A percentile compares a stretch with the other conserved stretches of the same genome.
phyloP scores from a whole-genome alignment of 2,797 vertebrate species.

The Apogon talboti region DNA sequence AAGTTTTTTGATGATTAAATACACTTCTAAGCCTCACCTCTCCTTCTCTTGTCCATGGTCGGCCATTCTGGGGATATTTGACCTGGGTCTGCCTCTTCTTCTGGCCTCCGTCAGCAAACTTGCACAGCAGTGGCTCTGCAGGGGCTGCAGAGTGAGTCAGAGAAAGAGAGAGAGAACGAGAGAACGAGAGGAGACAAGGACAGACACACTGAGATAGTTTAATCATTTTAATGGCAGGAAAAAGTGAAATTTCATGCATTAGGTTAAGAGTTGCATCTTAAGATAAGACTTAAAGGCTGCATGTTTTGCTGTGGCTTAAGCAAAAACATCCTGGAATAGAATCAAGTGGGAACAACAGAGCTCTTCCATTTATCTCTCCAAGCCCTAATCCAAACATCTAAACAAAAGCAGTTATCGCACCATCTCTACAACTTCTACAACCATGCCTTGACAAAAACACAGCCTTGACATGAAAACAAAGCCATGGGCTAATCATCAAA shows the following conservation, averaged over 20 bases:
- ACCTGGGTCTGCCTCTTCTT: constrained; percentile 99
- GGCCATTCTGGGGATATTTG: constrained; percentile 98
- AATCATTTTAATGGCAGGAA: constrained; percentile 36
- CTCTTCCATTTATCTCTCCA: constrained; percentile 42
- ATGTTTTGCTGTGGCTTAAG: constrained; percentile 27
- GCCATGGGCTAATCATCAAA: constrained; percentile 85
- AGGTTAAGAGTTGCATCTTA: constrained; percentile 38
- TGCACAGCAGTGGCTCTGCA: constrained; percentile 97
- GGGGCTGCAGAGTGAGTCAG: constrained; percentile 86
- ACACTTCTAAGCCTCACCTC: constrained; percentile 87
- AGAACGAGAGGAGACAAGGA: constrained; percentile 35
- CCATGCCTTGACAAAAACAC: constrained; percentile 48
- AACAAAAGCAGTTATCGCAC: constrained; percentile 65
- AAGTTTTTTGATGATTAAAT: constrained; percentile 32
- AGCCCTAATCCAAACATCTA: constrained; percentile 56
- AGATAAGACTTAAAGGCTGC: constrained; percentile 38
- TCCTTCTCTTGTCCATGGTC: constrained; percentile 97
- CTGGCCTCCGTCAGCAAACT: constrained; percentile 98
- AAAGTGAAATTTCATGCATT: constrained; percentile 42
- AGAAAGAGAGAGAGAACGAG: constrained; percentile 61
- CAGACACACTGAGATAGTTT: constrained; percentile 47
- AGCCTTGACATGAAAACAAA: constrained; percentile 80
- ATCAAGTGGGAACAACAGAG: constrained; percentile 37
- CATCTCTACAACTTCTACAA: constrained; percentile 60
- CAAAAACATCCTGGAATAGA: constrained; percentile 35